Conservation (phyloP, 92 coral and sea anemone genomes). For the Meandrina meandrites region DNA sequence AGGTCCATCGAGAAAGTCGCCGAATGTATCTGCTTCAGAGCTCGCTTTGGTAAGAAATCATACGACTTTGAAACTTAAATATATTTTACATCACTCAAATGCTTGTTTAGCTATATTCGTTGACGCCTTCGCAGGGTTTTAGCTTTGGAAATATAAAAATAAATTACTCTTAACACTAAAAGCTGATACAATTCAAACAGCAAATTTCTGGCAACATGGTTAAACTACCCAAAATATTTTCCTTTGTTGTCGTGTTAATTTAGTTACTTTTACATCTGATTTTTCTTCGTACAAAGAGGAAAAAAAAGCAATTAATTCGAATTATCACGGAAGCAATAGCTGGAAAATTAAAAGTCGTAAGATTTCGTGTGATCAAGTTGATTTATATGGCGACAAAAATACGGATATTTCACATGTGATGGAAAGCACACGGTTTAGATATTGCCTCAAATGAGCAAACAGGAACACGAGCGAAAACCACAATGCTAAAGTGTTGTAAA, state of each 20-base stretch:
- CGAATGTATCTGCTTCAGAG: not conserved
- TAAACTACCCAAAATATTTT: not conserved
- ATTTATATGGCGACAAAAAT: too few species aligned
- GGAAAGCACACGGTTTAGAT: not conserved
- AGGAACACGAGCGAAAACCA: not conserved
- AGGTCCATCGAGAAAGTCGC: not conserved
- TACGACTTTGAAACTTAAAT: not conserved
- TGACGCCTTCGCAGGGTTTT: not conserved
- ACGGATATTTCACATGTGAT: not conserved
- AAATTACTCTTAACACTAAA: not conserved
- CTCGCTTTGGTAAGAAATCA: not conserved
- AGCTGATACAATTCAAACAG: not conserved
- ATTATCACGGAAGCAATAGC: not conserved
- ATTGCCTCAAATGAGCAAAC: conserved; percentile 13
- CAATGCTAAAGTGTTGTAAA: not conserved
- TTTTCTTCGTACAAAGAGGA: not conserved
- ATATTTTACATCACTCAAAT: not conserved
- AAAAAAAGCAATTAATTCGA: not conserved
- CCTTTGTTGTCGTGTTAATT: not conserved
- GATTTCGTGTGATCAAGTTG: not conserved
- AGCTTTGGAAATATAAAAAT: not conserved
- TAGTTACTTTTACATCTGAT: not conserved
- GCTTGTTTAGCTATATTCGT: not conserved
- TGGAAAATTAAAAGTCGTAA: not conserved
- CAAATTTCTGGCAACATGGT: not conserved